These are phyloP conservation scores for Trisateles emortualis DNA, from an alignment of 2,888 invertebrate genomes.

Conservation along the genomic window DNA sequence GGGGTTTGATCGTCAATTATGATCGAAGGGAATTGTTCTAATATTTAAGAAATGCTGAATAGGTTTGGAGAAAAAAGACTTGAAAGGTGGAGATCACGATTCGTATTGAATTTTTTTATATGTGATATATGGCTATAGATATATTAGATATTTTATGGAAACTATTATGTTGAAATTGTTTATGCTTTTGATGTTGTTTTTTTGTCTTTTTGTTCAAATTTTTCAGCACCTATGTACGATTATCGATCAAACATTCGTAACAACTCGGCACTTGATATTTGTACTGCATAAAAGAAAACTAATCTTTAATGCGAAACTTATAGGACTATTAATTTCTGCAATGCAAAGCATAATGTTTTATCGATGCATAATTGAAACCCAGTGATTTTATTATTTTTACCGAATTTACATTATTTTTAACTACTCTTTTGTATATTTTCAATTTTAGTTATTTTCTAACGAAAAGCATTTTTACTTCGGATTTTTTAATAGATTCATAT, in stretches of 20 bases:
- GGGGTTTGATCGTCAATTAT: slow-evolving; percentile 51
- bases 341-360: slow-evolving; percentile 41
- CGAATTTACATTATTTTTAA: slow-evolving; percentile 8
- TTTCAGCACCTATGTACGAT: slow-evolving; percentile 32
- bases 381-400: slow-evolving; percentile 25
- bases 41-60: slow-evolving; percentile 29
- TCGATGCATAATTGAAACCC: slow-evolving; percentile 39
- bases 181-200: slow-evolving; percentile 29
- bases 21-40: slow-evolving; percentile 21
- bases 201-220: slow-evolving; percentile 31
- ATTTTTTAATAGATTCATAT: neutral
- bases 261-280: slow-evolving; percentile 32
- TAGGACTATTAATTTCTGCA: slow-evolving; percentile 24
- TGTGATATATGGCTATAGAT: slow-evolving; percentile 44
- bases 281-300: slow-evolving; percentile 29
- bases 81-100: slow-evolving; percentile 33
- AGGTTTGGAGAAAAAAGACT: slow-evolving; percentile 48
- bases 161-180: slow-evolving; percentile 26
- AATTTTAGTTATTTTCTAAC: slow-evolving; percentile 1
- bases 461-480: too few relatives aligned
- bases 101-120: slow-evolving; percentile 42
- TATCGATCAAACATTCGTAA: slow-evolving; percentile 48
- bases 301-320: slow-evolving; percentile 35
- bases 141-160: slow-evolving; percentile 33
- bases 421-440: slow-evolving; percentile 8